Evolutionary conservation across 2,797 vertebrate genomes (phyloP).

Genomic region (Naso thynnoides): DNA sequence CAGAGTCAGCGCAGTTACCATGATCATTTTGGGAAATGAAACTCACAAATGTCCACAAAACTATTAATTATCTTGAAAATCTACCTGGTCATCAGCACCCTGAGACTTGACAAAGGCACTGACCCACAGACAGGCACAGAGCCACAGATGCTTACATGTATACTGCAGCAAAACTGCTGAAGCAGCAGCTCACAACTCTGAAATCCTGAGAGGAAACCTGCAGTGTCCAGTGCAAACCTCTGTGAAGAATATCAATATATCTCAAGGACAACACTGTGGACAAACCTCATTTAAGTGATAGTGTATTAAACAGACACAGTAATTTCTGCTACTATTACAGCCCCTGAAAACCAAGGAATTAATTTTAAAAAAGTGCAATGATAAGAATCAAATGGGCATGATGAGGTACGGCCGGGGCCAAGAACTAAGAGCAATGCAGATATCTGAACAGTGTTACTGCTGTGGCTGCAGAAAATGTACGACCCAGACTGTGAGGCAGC

Average conservation of each 20-base stretch:
- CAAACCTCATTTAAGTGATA: background rate
- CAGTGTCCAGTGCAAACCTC: slow-evolving; percentile 51
- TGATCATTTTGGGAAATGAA: background rate
- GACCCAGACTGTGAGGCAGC: slow-evolving; percentile 32
- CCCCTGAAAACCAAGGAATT: slow-evolving; percentile 7
- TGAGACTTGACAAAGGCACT: slow-evolving; percentile 27
- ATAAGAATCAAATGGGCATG: slow-evolving; percentile 22
- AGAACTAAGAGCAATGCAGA: slow-evolving; percentile 53
- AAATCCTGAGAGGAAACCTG: slow-evolving; percentile 59
- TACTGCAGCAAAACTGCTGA: slow-evolving; percentile 68
- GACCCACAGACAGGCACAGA: slow-evolving; percentile 30
- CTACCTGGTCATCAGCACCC: background rate
- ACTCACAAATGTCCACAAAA: slow-evolving; percentile 8
- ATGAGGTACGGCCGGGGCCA: slow-evolving; percentile 28
- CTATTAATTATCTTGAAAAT: background rate
- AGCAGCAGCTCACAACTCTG: slow-evolving; percentile 38
- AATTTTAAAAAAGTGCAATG: slow-evolving; percentile 4
- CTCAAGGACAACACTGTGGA: slow-evolving; percentile 7
- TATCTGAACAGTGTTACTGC: slow-evolving; percentile 48
- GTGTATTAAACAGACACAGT: slow-evolving; percentile 4
- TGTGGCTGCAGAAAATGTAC: slow-evolving; percentile 62
- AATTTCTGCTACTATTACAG: slow-evolving; percentile 2
- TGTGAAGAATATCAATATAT: slow-evolving; percentile 28
- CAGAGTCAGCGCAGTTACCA: background rate
- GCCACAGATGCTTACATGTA: slow-evolving; percentile 18